Conservation (phyloP, 2,113 vertebrate species). For the Eublepharis macularius region DNA sequence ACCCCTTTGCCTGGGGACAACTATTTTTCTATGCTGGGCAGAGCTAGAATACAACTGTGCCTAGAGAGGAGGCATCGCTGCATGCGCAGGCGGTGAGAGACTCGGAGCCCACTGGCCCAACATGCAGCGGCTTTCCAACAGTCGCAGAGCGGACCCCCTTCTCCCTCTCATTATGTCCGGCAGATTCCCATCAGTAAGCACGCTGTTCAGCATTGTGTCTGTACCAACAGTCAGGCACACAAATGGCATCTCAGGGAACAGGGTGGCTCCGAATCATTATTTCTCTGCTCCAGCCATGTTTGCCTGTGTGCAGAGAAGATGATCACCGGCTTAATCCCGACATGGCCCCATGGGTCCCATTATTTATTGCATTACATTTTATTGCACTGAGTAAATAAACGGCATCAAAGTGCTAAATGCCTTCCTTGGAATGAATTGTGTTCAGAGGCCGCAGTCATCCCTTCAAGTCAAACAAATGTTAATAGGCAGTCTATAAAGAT, state of each 20-base stretch:
- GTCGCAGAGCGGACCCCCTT: background rate
- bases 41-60: background rate
- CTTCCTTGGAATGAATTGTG: slow-evolving; percentile 56
- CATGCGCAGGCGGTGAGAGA: background rate
- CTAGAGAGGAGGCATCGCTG: background rate
- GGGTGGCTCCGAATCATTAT: slow-evolving; percentile 72
- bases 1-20: background rate
- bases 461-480: slow-evolving; percentile 62
- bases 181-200: slow-evolving; percentile 41
- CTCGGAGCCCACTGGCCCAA: background rate
- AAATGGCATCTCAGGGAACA: slow-evolving; percentile 65
- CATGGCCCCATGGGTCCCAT: slow-evolving; percentile 55
- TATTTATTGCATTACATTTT: slow-evolving; percentile 75
- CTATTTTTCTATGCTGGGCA: background rate
- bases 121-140: background rate
- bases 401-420: slow-evolving; percentile 71
- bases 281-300: slow-evolving; percentile 62
- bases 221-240: slow-evolving; percentile 63
- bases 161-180: slow-evolving; percentile 38
- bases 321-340: slow-evolving; percentile 66
- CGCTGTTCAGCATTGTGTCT: slow-evolving; percentile 56
- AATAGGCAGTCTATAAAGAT: slow-evolving; percentile 59
- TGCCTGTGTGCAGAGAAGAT: slow-evolving; percentile 68
- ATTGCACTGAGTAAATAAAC: slow-evolving; percentile 74
- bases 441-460: slow-evolving; percentile 45